Evolutionary conservation across 2,113 vertebrate genomes (phyloP), one percentile per base, ranked within the genome.

Genomic region (Willisornis vidua): DNA sequence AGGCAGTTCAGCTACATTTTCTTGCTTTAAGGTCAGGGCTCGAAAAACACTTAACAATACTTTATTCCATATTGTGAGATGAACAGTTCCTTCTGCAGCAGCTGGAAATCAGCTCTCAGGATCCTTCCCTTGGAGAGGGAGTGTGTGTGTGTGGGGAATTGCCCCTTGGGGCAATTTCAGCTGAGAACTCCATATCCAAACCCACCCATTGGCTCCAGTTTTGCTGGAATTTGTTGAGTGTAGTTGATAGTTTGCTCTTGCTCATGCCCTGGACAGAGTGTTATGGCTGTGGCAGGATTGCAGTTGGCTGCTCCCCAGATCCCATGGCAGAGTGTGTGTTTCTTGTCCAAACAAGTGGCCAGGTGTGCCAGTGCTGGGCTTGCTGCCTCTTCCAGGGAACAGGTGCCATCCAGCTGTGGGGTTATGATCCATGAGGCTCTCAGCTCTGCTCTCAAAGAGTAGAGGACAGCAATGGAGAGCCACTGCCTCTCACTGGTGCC

Each of bases 381-480:
- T 82, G 55, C 76, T 82, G 75, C 76, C 58, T 78, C 88, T 78
- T 61, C 65, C 54, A 22, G 59, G 67, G 61, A 71, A 66, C n/a
- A 45, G 65, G 31, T 82, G 94, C 80, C 94, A 89, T 87, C 88
- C 81, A 75, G 55, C 77, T 94, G 68, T 62, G 87, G 70, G 14
- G 5, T 73, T 85, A 89, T 91, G 33, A 57, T 67, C 55, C 29
- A 24, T 28, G 55, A 67, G 61, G 73, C 43, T 29, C 61, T 92
- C 37, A 4, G 46, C 58, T 90, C 62, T 85, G 33, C 62, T 90
- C 39, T 90, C 19, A 14, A 24, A 61, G 73, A 49, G 33, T 15
- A 51, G 37, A 51, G 11, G 8, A 5, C 51, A 74, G 71, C 70
- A 94, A 3, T 70, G 43, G 48, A 63, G 67, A 89, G 65, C 55